Conservation (phyloP, 2,113 vertebrate species). For the Conger conger region DNA sequence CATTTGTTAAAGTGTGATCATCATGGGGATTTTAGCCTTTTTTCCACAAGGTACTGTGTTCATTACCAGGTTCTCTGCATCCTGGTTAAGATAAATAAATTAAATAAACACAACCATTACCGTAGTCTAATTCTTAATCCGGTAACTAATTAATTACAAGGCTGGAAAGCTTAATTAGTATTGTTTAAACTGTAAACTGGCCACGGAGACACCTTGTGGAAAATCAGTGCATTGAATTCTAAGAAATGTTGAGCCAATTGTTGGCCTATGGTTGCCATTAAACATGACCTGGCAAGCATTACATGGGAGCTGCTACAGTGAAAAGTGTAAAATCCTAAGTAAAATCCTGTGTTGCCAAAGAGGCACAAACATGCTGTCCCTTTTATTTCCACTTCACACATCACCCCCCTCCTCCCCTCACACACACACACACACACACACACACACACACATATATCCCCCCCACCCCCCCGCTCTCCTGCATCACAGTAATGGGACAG, state of each 20-base stretch:
- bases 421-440: no score
- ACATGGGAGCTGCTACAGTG: no score
- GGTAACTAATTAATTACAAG: not conserved
- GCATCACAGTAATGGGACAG: conserved; percentile 32
- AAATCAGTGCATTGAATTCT: not conserved
- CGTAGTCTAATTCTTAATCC: not conserved
- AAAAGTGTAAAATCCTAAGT: no score
- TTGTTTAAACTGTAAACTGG: not conserved
- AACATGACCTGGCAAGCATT: not conserved
- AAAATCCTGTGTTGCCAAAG: not conserved
- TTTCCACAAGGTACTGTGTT: not conserved
- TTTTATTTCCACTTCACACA: not conserved
- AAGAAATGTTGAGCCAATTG: not conserved
- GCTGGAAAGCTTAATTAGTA: not conserved
- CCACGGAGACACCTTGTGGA: not conserved
- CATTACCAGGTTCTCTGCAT: not conserved
- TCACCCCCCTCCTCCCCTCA: no score
- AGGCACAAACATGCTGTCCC: not conserved
- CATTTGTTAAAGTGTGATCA: no score
- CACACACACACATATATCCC: no score
- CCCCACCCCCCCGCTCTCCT: not conserved
- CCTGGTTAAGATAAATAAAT: not conserved
- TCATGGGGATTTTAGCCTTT: no score
- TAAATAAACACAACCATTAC: not conserved
- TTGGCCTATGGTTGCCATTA: not conserved